Conservation (phyloP, 2,113 vertebrate species). For the Junco hyemalis region DNA sequence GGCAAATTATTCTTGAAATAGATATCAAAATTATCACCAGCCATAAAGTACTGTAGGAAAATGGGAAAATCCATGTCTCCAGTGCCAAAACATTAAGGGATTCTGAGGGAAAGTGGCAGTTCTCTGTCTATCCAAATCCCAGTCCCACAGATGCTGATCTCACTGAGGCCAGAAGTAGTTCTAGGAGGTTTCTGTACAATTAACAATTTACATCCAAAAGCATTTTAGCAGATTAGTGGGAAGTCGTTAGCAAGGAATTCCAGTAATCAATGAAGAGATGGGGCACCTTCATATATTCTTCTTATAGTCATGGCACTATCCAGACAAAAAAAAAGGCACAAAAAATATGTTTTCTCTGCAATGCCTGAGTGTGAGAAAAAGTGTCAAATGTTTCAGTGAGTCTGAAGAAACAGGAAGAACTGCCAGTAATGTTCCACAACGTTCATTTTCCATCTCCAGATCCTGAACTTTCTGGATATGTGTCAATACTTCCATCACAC, state of each 20-base stretch:
- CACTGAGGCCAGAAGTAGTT: neutral
- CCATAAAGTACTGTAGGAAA: neutral
- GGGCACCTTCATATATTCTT: neutral
- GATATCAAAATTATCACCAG: neutral
- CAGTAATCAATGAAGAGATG: neutral
- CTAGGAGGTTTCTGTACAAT: neutral
- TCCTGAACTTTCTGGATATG: neutral
- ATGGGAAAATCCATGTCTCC: neutral
- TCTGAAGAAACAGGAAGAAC: neutral
- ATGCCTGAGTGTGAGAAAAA: neutral
- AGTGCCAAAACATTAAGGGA: neutral
- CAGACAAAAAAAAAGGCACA: neutral
- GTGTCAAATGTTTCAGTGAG: neutral
- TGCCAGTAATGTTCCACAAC: rapidly evolving
- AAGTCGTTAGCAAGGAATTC: neutral
- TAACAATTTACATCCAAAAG: neutral
- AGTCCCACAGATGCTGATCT: neutral
- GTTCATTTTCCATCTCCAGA: neutral
- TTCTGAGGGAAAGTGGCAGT: rapidly evolving
- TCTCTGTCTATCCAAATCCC: neutral
- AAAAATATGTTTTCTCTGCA: neutral
- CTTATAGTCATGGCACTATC: neutral
- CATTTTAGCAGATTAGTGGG: neutral
- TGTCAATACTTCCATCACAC: neutral
- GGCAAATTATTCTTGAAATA: neutral